Conservation (phyloP, 2,797 vertebrate species). For the Ispidina picta region DNA sequence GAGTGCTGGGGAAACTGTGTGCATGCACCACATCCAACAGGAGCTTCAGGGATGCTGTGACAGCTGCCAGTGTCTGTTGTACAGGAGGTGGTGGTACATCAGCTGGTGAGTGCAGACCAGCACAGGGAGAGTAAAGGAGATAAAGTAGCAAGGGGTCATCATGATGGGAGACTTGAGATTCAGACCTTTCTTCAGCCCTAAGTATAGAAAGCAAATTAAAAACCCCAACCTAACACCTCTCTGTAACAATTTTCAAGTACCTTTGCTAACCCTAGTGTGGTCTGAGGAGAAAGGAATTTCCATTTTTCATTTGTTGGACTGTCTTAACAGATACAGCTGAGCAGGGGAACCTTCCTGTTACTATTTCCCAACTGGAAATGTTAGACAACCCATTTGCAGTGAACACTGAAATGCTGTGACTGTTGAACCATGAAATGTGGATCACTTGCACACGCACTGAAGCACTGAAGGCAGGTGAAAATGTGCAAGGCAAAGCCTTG, state of each 20-base stretch:
- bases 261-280: background rate
- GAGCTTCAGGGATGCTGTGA: constrained; percentile 12
- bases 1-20: background rate
- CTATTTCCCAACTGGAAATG: background rate
- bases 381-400: background rate
- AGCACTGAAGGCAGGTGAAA: constrained; percentile 5
- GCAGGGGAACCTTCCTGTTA: background rate
- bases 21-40: constrained; percentile 11
- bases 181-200: background rate
- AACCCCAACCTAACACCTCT: background rate
- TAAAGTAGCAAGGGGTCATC: background rate
- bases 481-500: constrained; percentile 32
- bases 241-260: background rate
- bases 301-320: background rate
- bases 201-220: background rate
- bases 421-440: constrained; percentile 30
- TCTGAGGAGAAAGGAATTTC: background rate
- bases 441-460: background rate
- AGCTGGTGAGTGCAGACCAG: background rate
- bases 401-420: background rate
- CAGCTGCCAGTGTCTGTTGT: constrained; percentile 15
- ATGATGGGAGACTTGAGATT: background rate
- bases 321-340: background rate
- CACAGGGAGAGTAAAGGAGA: background rate
- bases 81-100: background rate